phyloP scores from a whole-genome alignment of 37 sponge, comb jelly and placozoan genomes.

The Bolinopsis microptera region DNA sequence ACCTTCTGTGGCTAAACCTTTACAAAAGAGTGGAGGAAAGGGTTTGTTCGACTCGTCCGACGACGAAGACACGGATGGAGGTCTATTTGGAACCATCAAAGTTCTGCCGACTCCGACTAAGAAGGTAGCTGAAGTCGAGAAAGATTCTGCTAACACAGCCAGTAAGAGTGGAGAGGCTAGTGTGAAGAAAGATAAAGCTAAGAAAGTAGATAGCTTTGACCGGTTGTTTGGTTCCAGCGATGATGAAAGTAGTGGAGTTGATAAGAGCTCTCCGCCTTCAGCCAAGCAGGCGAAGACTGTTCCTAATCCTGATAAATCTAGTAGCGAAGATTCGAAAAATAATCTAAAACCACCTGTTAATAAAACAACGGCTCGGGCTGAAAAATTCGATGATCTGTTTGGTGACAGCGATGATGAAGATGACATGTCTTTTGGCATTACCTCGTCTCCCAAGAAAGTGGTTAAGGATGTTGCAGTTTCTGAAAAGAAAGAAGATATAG shows the following conservation, averaged over 20 bases:
- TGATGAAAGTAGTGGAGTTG: neutral
- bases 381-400: neutral
- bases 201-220: neutral
- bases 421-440: neutral
- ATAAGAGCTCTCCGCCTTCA: neutral
- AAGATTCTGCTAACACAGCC: neutral
- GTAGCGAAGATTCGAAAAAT: neutral
- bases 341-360: neutral
- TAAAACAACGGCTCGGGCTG: neutral
- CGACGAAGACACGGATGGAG: neutral
- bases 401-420: constrained; percentile 48
- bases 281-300: neutral
- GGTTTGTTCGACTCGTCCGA: constrained; percentile 32
- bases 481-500: neutral
- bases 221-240: neutral
- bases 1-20: too few relatives aligned
- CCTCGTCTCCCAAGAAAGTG: neutral
- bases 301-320: neutral
- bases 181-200: neutral
- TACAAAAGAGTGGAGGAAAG: neutral
- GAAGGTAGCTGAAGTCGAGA: neutral
- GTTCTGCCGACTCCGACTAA: neutral
- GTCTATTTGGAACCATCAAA: neutral
- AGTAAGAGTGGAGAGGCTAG: too few relatives aligned
- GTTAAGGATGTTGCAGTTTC: neutral